These are phyloP conservation scores for Pycnonotus jocosus DNA, from an alignment of 2,113 vertebrate species.

Conservation along the genomic window DNA sequence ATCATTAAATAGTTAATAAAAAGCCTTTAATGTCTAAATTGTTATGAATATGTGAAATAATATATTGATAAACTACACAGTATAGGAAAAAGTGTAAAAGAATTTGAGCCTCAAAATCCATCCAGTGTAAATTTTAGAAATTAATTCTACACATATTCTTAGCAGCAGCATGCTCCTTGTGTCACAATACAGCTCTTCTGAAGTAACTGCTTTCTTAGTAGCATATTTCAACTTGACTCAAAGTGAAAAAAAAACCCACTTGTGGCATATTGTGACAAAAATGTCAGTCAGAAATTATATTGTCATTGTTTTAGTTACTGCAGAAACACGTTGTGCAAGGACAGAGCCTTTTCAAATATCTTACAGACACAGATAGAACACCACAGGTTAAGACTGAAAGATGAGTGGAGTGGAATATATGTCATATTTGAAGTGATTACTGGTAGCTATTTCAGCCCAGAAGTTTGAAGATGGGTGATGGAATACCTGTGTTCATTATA, in stretches of 20 bases:
- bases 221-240: neutral
- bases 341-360: neutral
- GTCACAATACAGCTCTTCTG: neutral
- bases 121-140: neutral
- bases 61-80: neutral
- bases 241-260: neutral
- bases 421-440: neutral
- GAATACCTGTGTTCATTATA: neutral
- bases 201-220: neutral
- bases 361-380: neutral
- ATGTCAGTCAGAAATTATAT: neutral
- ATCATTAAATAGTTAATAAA: neutral
- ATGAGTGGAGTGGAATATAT: neutral
- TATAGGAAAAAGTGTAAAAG: neutral
- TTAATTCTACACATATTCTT: neutral
- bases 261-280: neutral
- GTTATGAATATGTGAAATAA: neutral
- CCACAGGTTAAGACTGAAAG: neutral
- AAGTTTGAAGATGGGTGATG: neutral
- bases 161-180: neutral
- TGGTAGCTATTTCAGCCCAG: neutral
- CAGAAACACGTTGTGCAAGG: neutral
- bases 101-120: neutral
- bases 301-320: neutral
- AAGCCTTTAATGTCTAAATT: neutral